Evolutionary conservation across 2,888 invertebrate genomes (phyloP), one percentile per base, ranked within the genome.

Genomic region (Coecobrya sp.): DNA sequence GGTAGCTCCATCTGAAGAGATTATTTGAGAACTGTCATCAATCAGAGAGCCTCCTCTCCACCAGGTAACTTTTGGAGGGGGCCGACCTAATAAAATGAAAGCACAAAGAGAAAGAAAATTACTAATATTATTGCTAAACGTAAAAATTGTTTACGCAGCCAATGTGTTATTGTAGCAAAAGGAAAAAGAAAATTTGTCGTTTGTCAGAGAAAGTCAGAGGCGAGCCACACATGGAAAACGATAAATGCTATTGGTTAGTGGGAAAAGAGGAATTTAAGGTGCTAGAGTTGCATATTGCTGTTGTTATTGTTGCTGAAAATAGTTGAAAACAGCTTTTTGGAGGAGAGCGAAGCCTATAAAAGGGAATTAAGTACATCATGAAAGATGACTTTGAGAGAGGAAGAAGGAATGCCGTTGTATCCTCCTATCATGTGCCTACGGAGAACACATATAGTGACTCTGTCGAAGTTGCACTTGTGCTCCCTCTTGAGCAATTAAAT

Each of bases 21-120:
- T 95, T 81, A 96, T 96, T 52, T 96, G 96, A 95, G 97, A 97
- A 79, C 96, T 96, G 4, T 97, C 97, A 94, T 97, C 97, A 70
- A 97, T 96, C 70, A 97, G 96, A 81, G 96, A 96, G 89, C 96
- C 97, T 95, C 97, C 97, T 94, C 97, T 96, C 97, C 97, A 97
- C 98, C 98, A 98, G 95, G 97, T 97, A 92, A 98, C 97, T 91
- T 96, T 96, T 16, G 98, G 98, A 88, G 97, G 96, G 16, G 98
- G 98, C 94, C 97, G 97, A 94, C 98, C 98, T 98, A 96, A 25
- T 96, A 96, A 93, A n/a, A 68, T n/a, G 7, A 76, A 87, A 49
- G 3, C 25, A 59, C 42, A 79, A 76, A 76, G 30, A 76, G 27
- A 65, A 27, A 2, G n/a, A 70, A 49, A 55, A 65, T 42, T 36